A percentile compares a stretch with the other conserved stretches of the same genome.
Evolutionary conservation across 2,797 vertebrate genomes (phyloP).

Genomic region (Oreortyx pictus): DNA sequence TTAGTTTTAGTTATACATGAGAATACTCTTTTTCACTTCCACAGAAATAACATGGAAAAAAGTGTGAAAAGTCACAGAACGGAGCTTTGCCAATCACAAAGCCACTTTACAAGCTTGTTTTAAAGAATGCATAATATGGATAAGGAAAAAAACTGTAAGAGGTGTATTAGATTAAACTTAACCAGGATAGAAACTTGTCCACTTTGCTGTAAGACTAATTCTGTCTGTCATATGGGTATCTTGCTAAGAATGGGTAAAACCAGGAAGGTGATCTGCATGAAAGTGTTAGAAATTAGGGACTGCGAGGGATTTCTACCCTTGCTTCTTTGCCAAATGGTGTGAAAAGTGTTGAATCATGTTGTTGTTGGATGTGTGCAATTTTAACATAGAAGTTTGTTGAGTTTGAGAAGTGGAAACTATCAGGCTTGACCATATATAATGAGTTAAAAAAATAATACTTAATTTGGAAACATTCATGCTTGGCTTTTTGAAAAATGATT

Average conservation of each 20-base stretch:
- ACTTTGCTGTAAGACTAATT: not conserved
- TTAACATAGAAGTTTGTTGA: not conserved
- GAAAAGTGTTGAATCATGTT: not conserved
- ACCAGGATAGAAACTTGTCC: not conserved
- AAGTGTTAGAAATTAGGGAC: not conserved
- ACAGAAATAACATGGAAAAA: not conserved
- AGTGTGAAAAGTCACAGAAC: not conserved
- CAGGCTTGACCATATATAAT: not conserved
- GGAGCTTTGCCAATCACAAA: not conserved
- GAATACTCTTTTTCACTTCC: not conserved
- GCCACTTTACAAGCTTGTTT: constrained; percentile 21
- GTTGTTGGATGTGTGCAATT: not conserved
- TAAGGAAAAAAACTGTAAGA: not conserved
- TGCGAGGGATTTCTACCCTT: not conserved
- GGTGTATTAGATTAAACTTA: not conserved
- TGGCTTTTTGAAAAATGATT: not conserved
- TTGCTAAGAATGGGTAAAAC: not conserved
- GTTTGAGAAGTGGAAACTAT: not conserved
- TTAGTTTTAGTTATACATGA: not conserved
- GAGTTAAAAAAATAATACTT: not conserved
- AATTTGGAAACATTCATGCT: not conserved
- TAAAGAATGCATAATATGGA: not conserved
- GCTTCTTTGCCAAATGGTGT: not conserved
- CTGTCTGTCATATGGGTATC: not conserved
- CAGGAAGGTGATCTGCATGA: not conserved